Conservation (phyloP, 2,888 invertebrate species). For the Tribolium freemani region DNA sequence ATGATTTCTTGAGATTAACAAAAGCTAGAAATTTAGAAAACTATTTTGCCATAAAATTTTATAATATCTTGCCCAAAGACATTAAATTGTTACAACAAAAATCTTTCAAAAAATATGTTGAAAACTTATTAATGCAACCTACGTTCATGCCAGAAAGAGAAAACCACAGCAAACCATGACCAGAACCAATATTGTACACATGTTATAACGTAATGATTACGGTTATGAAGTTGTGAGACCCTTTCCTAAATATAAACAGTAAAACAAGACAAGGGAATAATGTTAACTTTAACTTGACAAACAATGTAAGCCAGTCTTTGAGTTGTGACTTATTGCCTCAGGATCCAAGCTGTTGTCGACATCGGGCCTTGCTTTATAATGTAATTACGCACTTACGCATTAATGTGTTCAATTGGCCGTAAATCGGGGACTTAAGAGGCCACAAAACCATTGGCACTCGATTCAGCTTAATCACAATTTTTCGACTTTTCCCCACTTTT, state of each 20-base stretch:
- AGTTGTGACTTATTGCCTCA: constrained; percentile 11
- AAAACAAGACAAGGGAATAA: constrained; percentile 7
- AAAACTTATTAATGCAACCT: too few relatives aligned
- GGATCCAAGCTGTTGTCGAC: constrained; percentile 21
- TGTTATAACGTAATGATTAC: constrained; percentile 4
- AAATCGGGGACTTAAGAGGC: constrained; percentile 18
- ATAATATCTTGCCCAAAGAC: too few relatives aligned
- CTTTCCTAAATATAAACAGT: constrained; percentile 13
- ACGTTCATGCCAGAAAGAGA: too few relatives aligned
- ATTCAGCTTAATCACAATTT: neutral
- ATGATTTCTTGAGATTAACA: too few relatives aligned
- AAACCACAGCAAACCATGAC: too few relatives aligned
- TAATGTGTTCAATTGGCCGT: constrained; percentile 31
- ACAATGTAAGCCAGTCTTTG: constrained; percentile 15
- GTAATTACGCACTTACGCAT: constrained; percentile 28
- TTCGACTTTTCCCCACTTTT: neutral
- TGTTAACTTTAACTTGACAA: constrained; percentile 30
- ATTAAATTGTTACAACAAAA: too few relatives aligned
- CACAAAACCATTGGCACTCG: neutral
- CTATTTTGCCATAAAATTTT: too few relatives aligned
- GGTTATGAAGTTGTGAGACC: neutral
- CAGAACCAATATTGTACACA: too few relatives aligned
- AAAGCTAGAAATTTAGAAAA: too few relatives aligned
- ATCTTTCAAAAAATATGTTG: too few relatives aligned
- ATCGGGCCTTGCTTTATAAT: constrained; percentile 19